These are phyloP conservation scores for Tapera naevia DNA, from an alignment of 2,797 vertebrate genomes.

Conservation along the genomic window DNA sequence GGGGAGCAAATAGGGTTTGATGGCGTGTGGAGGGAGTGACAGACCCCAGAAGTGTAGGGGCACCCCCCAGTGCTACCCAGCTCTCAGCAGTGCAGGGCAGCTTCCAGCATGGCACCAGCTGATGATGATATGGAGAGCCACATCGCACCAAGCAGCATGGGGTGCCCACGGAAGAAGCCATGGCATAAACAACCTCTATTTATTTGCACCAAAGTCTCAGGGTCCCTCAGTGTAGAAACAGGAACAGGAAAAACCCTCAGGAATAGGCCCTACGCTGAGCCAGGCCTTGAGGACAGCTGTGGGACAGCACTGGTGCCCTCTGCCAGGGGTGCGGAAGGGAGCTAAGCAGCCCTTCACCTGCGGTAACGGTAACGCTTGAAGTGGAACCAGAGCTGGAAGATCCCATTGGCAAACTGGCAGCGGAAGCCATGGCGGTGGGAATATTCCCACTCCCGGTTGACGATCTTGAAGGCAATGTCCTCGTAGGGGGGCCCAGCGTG, in stretches of 20 bases:
- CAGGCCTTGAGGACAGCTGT: accelerated
- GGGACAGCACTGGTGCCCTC: neutral
- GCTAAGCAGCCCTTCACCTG: constrained; percentile 70
- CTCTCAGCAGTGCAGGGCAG: too few species aligned
- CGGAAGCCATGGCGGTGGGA: constrained; percentile 97
- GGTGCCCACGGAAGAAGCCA: accelerated
- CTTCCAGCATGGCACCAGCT: neutral
- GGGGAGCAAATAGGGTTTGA: too few species aligned
- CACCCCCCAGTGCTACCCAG: too few species aligned
- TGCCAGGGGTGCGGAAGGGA: accelerated
- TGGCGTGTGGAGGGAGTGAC: too few species aligned
- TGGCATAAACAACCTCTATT: neutral
- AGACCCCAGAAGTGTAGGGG: too few species aligned
- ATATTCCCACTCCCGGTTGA: constrained; percentile 97
- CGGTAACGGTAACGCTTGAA: constrained; percentile 97
- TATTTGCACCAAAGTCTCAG: constrained; percentile 31
- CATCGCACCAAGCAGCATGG: accelerated
- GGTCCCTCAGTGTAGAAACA: neutral
- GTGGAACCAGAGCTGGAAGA: constrained; percentile 99
- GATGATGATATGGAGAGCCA: accelerated
- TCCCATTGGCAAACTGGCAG: constrained; percentile 97
- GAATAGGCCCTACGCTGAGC: neutral
- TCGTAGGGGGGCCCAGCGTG: constrained; percentile 95
- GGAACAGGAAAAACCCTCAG: neutral
- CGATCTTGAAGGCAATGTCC: constrained; percentile 98